Evolutionary conservation across 2,888 invertebrate genomes (phyloP).

Genomic region (Amblyteles armatorius): DNA sequence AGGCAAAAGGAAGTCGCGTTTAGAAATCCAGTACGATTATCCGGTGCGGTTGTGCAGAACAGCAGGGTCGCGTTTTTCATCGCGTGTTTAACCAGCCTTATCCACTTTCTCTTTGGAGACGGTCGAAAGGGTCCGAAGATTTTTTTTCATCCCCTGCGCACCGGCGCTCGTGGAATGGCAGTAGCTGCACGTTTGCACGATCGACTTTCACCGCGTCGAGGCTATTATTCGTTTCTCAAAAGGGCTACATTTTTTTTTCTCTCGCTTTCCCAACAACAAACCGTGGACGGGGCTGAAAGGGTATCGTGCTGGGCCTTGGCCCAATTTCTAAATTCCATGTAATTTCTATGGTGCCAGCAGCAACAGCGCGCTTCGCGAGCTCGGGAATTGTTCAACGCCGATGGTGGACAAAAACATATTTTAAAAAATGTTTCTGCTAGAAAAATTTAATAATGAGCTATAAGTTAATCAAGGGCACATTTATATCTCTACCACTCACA

Average conservation of each 20-base stretch:
- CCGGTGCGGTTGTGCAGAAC: constrained; percentile 4
- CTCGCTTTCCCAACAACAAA: background rate
- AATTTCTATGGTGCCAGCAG: constrained; percentile 27
- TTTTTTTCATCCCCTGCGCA: constrained; percentile 56
- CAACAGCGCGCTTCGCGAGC: background rate
- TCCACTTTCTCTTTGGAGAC: constrained; percentile 64
- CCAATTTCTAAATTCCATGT: constrained; percentile 66
- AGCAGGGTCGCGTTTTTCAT: constrained; percentile 15
- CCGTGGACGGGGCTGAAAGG: constrained; percentile 17
- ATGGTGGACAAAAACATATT: background rate
- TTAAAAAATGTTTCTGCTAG: background rate
- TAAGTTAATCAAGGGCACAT: background rate
- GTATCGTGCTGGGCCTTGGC: constrained; percentile 40
- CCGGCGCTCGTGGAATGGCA: background rate
- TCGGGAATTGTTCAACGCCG: background rate
- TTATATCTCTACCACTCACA: too few relatives aligned
- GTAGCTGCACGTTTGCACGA: constrained; percentile 33
- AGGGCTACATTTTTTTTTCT: constrained; percentile 63
- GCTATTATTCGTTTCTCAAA: constrained; percentile 43
- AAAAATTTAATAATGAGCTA: background rate
- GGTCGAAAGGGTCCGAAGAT: constrained; percentile 55
- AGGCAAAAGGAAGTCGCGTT: background rate
- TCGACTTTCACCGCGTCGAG: constrained; percentile 62
- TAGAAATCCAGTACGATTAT: constrained; percentile 29
- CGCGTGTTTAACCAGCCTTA: constrained; percentile 48